Evolutionary conservation across 2,888 invertebrate species (phyloP).

Genomic region (Seira sanloemensis): DNA sequence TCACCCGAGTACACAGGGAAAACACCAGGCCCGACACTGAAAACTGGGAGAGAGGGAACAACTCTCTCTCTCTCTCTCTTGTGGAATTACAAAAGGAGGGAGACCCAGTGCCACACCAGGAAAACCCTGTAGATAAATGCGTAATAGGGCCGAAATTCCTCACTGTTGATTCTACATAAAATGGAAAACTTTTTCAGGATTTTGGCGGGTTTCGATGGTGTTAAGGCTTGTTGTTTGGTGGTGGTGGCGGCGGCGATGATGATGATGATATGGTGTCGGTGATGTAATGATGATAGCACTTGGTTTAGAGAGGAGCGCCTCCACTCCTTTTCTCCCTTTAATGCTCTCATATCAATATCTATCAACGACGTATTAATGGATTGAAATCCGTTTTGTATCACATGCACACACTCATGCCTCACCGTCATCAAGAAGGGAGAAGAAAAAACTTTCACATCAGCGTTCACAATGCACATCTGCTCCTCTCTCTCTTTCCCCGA

Average conservation of each 20-base stretch:
- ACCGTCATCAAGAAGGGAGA: constrained; percentile 7
- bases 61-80: neutral
- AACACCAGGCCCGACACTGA: too few relatives aligned
- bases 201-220: too few relatives aligned
- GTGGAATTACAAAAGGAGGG: neutral
- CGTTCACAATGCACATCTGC: constrained; percentile 55
- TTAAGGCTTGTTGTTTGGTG: neutral
- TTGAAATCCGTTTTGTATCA: constrained; percentile 60
- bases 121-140: too few relatives aligned
- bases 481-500: neutral
- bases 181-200: neutral
- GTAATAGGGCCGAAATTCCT: too few relatives aligned
- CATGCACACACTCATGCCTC: neutral
- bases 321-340: neutral
- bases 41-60: too few relatives aligned
- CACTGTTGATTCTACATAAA: neutral
- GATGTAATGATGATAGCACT: constrained; percentile 31
- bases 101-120: neutral
- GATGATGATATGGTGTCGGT: neutral
- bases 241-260: neutral
- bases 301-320: neutral
- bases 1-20: too few relatives aligned
- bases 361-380: constrained; percentile 69
- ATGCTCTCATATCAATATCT: constrained; percentile 67
- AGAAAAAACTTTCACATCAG: neutral